Evolutionary conservation across 2,888 invertebrate species (phyloP).

Genomic region (Bombyx huttoni): DNA sequence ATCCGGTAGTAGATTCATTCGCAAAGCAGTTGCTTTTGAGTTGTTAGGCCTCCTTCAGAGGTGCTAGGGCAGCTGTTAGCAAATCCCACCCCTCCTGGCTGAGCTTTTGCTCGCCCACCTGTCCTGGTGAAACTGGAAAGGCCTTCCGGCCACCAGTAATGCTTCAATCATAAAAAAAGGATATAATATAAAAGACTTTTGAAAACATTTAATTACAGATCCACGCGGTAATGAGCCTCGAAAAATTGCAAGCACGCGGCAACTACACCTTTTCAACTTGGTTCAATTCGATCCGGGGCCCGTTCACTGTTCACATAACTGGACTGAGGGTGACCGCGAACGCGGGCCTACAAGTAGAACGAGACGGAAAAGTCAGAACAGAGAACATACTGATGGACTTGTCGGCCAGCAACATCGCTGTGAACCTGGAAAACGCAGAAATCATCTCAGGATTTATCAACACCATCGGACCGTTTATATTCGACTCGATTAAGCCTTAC

Average conservation of each 20-base stretch:
- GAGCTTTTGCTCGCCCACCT: no score
- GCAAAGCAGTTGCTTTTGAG: no score
- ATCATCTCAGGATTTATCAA: constrained; percentile 85
- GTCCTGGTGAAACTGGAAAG: no score
- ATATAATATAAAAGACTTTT: no score
- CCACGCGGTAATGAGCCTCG: constrained; percentile 79
- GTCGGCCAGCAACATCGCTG: constrained; percentile 79
- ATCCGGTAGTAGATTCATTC: no score
- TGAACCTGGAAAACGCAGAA: constrained; percentile 88
- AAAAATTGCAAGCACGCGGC: constrained; percentile 79
- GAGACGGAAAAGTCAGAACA: constrained; percentile 82
- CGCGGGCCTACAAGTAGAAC: constrained; percentile 79
- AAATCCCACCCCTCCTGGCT: no score
- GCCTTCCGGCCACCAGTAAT: no score
- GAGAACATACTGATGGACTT: constrained; percentile 86
- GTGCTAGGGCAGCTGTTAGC: no score
- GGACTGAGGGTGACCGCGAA: constrained; percentile 78
- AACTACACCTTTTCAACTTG: constrained; percentile 82
- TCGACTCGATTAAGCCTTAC: constrained; percentile 89
- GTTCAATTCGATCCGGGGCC: constrained; percentile 78
- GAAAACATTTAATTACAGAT: constrained; percentile 62
- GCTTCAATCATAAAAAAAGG: no score
- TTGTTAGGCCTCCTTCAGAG: no score
- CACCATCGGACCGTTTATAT: constrained; percentile 84
- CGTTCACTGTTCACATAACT: constrained; percentile 82